phyloP scores from a whole-genome alignment of 2,113 vertebrate species.

The Lophura nycthemera region DNA sequence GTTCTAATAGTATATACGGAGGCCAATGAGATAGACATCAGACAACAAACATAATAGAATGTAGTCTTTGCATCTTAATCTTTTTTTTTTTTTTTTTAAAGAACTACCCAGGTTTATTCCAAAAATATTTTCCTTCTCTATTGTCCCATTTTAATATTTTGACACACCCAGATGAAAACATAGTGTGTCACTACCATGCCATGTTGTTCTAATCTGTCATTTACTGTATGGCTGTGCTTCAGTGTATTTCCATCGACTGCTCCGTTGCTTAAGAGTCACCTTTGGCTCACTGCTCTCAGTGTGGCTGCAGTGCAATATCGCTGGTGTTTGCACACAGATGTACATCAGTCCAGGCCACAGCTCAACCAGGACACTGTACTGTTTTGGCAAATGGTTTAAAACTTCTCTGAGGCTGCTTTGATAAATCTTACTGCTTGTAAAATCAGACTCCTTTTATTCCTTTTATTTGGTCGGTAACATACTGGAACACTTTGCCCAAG shows the following conservation, averaged over 20 bases:
- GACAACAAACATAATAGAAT: not conserved
- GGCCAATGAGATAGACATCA: not conserved
- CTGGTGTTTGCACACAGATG: rapidly evolving
- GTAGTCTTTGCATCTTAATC: not conserved
- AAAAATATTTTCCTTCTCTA: not conserved
- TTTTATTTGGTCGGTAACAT: too few relatives aligned
- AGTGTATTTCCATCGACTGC: not conserved
- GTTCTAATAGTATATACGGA: not conserved
- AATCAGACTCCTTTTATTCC: not conserved
- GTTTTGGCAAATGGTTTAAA: not conserved
- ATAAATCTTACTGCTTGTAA: constrained; percentile 8
- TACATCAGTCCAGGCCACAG: rapidly evolving
- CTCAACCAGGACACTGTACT: rapidly evolving
- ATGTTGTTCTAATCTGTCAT: not conserved
- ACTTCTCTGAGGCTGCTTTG: not conserved
- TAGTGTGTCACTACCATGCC: not conserved
- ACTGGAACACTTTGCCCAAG: too few relatives aligned
- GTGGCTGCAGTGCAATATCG: not conserved
- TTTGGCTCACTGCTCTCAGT: not conserved
- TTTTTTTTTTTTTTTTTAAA: not conserved
- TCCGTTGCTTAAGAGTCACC: not conserved
- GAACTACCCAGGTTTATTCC: not conserved
- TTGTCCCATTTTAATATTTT: not conserved
- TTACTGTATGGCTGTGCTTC: not conserved
- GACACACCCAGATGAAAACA: not conserved